Evolutionary conservation across 2,888 invertebrate genomes (phyloP), one percentile per base, ranked within the genome.

Genomic region (Aethes cnicana): DNA sequence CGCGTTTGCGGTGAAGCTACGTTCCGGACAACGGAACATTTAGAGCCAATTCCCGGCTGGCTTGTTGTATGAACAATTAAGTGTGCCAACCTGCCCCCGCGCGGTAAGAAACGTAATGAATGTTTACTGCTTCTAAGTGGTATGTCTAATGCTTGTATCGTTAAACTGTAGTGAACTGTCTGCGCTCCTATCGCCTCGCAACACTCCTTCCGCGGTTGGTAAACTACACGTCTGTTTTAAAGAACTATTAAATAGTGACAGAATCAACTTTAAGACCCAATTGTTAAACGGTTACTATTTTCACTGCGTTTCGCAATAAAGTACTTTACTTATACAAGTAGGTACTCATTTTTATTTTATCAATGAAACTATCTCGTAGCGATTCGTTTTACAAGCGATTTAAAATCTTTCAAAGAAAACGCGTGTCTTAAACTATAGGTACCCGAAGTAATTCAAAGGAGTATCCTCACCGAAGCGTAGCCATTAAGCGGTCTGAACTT

Each of bases 21-120:
- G 78, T 72, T 76, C 80, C 79, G 80, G 82, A 80, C 83, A 79
- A 68, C 74, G 74, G 69, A 81, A 77, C 83, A 81, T 84, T 84
- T 85, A 84, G 78, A 84, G 78, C 81, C 80, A 83, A 87, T 85
- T 83, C 86, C 81, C 85, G 63, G 68, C 77, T 82, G 84, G 81
- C 84, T 86, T 87, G 85, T 86, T 85, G 82, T 82, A 85, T 84
- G 85, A 87, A 86, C 87, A 86, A 85, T 88, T 86, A 87, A 84
- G 81, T 79, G 78, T 79, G 73, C 78, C 75, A 78, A 81, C 81
- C 81, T 81, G 74, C 71, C 70, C 74, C 72, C 62, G 67, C 69
- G 72, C 72, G 78, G 77, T 77, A 84, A 84, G 81, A 84, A 81
- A 77, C 70, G 68, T 83, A 82, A 83, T 84, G 75, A 80, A 80